Conservation (phyloP, 2,888 invertebrate genomes). For the Herminia tarsipennalis region DNA sequence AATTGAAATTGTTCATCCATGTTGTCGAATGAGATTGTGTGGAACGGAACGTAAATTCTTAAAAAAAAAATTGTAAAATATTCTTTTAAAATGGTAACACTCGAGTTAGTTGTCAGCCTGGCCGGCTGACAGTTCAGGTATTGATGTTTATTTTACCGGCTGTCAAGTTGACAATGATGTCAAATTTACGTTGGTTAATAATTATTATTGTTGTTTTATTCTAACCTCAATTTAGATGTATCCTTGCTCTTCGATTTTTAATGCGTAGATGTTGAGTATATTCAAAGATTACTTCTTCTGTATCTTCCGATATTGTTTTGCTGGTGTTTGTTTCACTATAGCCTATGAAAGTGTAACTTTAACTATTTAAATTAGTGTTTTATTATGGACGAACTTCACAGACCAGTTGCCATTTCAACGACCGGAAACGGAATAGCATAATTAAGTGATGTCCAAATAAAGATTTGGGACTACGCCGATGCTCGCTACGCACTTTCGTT, state of each 20-base stretch:
- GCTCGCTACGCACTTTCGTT: no score
- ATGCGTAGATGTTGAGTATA: no score
- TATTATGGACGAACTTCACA: slow-evolving; percentile 20
- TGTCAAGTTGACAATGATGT: background rate
- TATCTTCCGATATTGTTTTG: background rate
- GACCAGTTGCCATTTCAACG: slow-evolving; percentile 17
- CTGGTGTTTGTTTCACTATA: background rate
- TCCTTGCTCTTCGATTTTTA: no score
- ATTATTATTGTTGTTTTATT: no score
- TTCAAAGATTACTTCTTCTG: background rate
- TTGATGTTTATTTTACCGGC: background rate
- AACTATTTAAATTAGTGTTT: background rate
- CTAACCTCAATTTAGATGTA: no score
- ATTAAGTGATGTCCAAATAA: no score
- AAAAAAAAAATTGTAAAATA: background rate
- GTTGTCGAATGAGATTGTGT: slow-evolving; percentile 1
- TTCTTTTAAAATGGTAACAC: background rate
- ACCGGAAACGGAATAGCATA: slow-evolving; percentile 5
- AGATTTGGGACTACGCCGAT: no score
- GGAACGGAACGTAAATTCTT: slow-evolving; percentile 12
- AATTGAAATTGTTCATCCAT: slow-evolving; percentile 20
- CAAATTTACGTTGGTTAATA: no score
- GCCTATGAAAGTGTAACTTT: background rate
- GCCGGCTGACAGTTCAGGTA: background rate
- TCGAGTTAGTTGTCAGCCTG: background rate